These are phyloP conservation scores for Brachypalpus laphriformis DNA, from an alignment of 2,888 invertebrate species.

Conservation along the genomic window DNA sequence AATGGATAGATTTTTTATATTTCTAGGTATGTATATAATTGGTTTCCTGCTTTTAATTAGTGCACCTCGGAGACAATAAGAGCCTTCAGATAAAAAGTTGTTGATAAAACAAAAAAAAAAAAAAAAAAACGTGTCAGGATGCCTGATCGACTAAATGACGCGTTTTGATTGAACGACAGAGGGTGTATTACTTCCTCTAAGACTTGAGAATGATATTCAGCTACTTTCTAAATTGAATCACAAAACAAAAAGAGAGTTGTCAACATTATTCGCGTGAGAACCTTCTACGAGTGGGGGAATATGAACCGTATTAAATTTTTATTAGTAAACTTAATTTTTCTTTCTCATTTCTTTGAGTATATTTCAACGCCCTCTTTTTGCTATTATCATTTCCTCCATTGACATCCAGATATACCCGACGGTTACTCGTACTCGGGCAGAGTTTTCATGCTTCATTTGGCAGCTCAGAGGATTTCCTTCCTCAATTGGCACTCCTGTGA, in stretches of 20 bases:
- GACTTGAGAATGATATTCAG: background rate
- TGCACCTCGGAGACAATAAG: conserved; percentile 17
- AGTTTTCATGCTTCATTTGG: conserved; percentile 58
- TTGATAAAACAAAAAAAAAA: conserved; percentile 1
- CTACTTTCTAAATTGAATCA: background rate
- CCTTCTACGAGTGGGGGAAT: background rate
- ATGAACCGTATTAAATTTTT: conserved; percentile 37
- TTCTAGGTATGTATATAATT: background rate
- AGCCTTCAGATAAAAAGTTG: background rate
- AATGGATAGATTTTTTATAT: conserved; percentile 8
- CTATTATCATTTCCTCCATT: conserved; percentile 39
- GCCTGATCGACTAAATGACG: background rate
- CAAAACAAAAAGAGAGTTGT: conserved; percentile 8
- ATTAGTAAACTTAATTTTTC: conserved; percentile 41
- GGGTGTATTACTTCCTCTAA: background rate
- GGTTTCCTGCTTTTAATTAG: conserved; percentile 48
- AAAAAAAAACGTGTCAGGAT: conserved; percentile 7
- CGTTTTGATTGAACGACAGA: background rate
- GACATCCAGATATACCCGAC: conserved; percentile 30
- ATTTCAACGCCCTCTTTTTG: conserved; percentile 10
- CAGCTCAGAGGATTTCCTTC: conserved; percentile 62
- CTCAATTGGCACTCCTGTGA: conserved; percentile 62
- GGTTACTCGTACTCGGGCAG: conserved; percentile 17
- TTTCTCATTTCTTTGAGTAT: conserved; percentile 12
- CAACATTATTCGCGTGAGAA: conserved; percentile 16